Evolutionary conservation across 2,797 vertebrate species (phyloP).

Genomic region (Heliangelus exortis): DNA sequence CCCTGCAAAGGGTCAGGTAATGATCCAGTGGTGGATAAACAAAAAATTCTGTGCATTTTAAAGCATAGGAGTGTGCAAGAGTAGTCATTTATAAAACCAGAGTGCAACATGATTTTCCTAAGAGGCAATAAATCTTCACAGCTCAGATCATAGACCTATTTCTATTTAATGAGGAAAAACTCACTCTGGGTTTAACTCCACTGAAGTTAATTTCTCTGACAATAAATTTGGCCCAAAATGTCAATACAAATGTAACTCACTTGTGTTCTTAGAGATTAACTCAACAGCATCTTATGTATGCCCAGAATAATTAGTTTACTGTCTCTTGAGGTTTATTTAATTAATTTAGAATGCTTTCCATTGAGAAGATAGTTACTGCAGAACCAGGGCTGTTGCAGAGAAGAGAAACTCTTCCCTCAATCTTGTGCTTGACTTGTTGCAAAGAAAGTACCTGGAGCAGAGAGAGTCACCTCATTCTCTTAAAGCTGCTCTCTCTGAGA

Average conservation of each 20-base stretch:
- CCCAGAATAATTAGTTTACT: slow-evolving; percentile 62
- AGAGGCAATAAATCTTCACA: slow-evolving; percentile 1
- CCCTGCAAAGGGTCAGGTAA: neutral
- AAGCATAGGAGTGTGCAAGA: neutral
- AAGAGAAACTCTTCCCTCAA: neutral
- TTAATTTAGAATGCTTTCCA: slow-evolving; percentile 56
- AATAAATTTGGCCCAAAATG: slow-evolving; percentile 58
- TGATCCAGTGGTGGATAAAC: neutral
- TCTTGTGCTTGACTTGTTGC: neutral
- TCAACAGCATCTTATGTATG: slow-evolving; percentile 37
- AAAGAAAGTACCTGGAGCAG: neutral
- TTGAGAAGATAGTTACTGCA: slow-evolving; percentile 45
- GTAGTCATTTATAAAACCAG: neutral
- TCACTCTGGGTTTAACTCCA: slow-evolving; percentile 23
- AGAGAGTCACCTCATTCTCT: neutral
- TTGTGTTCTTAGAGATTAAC: slow-evolving; percentile 63
- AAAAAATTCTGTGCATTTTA: neutral
- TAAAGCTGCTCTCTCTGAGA: neutral
- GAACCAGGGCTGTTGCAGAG: slow-evolving; percentile 30
- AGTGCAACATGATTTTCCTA: neutral
- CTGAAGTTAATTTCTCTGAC: slow-evolving; percentile 37
- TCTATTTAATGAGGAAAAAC: slow-evolving; percentile 31
- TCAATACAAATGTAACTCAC: slow-evolving; percentile 49
- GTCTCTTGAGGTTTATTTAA: slow-evolving; percentile 52
- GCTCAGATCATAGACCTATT: neutral